These are phyloP conservation scores for Hermetia illucens DNA, from an alignment of 1,140 invertebrate genomes.

Conservation along the genomic window DNA sequence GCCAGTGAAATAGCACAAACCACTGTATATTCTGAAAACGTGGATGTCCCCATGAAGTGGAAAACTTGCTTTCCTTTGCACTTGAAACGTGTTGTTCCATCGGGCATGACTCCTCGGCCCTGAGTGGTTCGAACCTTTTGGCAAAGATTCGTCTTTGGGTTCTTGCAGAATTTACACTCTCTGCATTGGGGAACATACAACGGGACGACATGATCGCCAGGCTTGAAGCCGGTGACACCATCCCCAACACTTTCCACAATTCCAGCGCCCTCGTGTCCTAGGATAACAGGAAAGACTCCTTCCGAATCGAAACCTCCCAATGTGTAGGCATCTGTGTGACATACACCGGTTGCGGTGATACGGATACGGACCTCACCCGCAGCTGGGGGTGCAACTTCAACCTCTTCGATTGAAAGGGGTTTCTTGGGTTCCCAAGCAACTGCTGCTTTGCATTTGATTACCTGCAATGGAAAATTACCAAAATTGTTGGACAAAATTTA, in stretches of 20 bases:
- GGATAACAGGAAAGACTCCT: constrained; percentile 81
- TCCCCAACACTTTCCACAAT: constrained; percentile 92
- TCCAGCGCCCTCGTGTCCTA: constrained; percentile 91
- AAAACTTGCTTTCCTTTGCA: constrained; percentile 77
- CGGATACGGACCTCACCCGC: constrained; percentile 72
- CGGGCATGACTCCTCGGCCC: constrained; percentile 87
- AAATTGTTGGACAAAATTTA: too few species aligned
- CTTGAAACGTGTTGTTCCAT: constrained; percentile 82
- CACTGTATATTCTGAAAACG: constrained; percentile 96
- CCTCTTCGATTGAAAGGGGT: constrained; percentile 72
- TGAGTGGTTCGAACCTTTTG: constrained; percentile 82
- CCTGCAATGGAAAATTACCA: too few species aligned
- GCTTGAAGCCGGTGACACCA: constrained; percentile 75
- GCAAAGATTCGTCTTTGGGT: constrained; percentile 93
- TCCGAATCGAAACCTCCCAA: constrained; percentile 85
- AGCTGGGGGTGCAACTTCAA: constrained; percentile 92
- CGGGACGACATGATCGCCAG: constrained; percentile 93
- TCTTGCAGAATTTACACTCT: constrained; percentile 93
- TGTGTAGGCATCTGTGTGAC: constrained; percentile 95
- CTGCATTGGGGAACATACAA: constrained; percentile 93
- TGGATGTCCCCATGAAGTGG: constrained; percentile 98
- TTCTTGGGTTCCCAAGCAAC: constrained; percentile 84
- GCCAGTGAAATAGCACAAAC: constrained; percentile 88
- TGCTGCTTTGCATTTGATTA: constrained; percentile 79
- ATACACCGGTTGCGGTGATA: constrained; percentile 76